Conservation (phyloP, 2,888 invertebrate genomes). For the Zaprionus bogoriensis region DNA sequence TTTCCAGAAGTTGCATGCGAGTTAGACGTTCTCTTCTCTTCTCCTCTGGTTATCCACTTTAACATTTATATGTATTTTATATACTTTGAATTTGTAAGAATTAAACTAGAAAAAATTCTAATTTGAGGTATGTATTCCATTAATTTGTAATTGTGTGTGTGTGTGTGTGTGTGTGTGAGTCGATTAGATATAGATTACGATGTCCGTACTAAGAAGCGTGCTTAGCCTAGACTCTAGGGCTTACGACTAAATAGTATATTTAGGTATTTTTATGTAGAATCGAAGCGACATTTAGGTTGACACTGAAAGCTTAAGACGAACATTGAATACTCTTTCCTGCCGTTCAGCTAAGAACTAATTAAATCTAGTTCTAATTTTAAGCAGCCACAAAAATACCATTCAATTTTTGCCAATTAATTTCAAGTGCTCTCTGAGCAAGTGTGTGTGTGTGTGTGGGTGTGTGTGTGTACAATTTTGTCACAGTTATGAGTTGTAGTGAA, state of each 20-base stretch:
- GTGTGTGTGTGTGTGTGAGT: conserved; percentile 14
- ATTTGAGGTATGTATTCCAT: conserved; percentile 81
- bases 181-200: conserved; percentile 2
- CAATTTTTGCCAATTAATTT: conserved; percentile 31
- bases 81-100: conserved; percentile 69
- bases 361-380: conserved; percentile 26
- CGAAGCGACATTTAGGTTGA: conserved; percentile 46
- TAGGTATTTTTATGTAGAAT: conserved; percentile 6
- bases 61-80: conserved; percentile 56
- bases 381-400: conserved; percentile 78
- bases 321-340: conserved; percentile 7
- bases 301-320: conserved; percentile 56
- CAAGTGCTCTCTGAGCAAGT: conserved; percentile 57
- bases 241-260: conserved; percentile 20
- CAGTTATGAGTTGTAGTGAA: conserved; percentile 62
- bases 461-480: conserved; percentile 52
- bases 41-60: conserved; percentile 40
- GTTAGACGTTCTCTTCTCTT: conserved; percentile 24
- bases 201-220: conserved; percentile 64
- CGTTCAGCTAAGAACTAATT: background rate
- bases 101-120: conserved; percentile 81
- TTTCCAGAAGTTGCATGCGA: conserved; percentile 53
- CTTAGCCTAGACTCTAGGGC: conserved; percentile 57
- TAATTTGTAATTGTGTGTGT: conserved; percentile 72
- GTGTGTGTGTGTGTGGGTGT: conserved; percentile 28